Percentiles rank a stretch among this genome's conserved stretches.
phyloP scores from a whole-genome alignment of 1,140 invertebrate genomes.

The Camponotus pennsylvanicus region DNA sequence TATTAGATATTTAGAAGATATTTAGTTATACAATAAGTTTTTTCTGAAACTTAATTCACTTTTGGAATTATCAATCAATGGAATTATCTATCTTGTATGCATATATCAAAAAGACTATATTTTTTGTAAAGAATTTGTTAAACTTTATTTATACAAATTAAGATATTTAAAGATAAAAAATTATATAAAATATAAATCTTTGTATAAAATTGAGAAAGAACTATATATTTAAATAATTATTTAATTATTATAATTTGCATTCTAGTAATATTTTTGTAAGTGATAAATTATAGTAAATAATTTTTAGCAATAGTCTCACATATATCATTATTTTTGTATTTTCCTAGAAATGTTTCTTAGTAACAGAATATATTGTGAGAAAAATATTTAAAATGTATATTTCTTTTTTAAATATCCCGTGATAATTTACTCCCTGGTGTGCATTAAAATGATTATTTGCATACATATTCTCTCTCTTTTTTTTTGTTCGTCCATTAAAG shows the following conservation, averaged over 20 bases:
- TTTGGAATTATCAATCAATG: not conserved
- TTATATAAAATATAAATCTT: not conserved
- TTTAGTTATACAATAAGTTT: too few species aligned
- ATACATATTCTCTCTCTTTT: not conserved
- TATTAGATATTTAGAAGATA: not conserved
- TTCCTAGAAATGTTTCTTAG: not conserved
- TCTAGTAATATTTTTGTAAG: not conserved
- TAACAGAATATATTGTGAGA: not conserved
- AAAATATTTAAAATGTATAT: constrained; percentile 13
- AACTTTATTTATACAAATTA: constrained; percentile 3
- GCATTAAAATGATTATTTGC: constrained; percentile 32
- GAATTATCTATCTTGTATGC: not conserved
- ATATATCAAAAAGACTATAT: not conserved
- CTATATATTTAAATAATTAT: not conserved
- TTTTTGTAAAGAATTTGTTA: not conserved
- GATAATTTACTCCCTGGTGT: constrained; percentile 36
- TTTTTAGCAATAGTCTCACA: not conserved
- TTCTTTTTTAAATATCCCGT: not conserved
- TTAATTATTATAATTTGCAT: not conserved
- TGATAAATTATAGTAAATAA: not conserved
- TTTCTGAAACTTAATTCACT: not conserved
- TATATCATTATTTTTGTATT: not conserved
- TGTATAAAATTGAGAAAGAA: not conserved
- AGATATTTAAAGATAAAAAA: not conserved
- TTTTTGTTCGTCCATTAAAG: not conserved